Evolutionary conservation across 2,113 vertebrate species (phyloP), one percentile per base, ranked within the genome.

Genomic region (Todiramphus chloris): DNA sequence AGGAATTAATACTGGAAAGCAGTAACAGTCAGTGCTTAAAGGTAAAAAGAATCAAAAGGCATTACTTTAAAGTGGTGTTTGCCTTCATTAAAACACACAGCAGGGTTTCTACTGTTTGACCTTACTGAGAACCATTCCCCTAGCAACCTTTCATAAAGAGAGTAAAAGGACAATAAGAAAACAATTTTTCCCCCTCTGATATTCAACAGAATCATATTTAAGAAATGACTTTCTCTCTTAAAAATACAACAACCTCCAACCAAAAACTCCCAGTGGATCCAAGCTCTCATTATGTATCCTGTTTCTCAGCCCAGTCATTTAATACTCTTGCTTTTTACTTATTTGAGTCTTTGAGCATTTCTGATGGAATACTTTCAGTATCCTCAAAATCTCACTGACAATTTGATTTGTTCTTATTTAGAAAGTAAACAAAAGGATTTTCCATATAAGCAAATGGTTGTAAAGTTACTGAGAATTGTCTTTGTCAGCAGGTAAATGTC

Each of bases 91-190:
- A 94, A 86, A 83, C 66, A 77, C 95, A 74, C 89, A 91, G 91
- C 89, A 64, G 95, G 86, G 60, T 83, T 92, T 90, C 95, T 91
- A 53, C 93, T 92, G 92, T 74, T 95, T 96, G 93, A 90, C 94
- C 94, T 96, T 85, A 90, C 56, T 72, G 78, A 94, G 90, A 93
- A 48, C 53, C 76, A 95, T 96, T 97, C 73, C 92, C 96, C 90
- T 96, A 95, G 97, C 89, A 97, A 96, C 96, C 51, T 93, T 95
- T 97, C 91, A 94, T n/a, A 89, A 67, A 64, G 28, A 5, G 41
- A 92, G 51, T 81, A 87, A 91, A 89, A 92, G 44, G 94, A 96
- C 83, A 75, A 87, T 89, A 77, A 89, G 76, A 81, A 96, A 96
- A 94, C 30, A 55, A 6, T 83, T 53, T 44, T 8, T 4, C 2